Base-by-base conservation (phyloP, 2,888 invertebrate genomes). In the Drosophila mimica region DNA sequence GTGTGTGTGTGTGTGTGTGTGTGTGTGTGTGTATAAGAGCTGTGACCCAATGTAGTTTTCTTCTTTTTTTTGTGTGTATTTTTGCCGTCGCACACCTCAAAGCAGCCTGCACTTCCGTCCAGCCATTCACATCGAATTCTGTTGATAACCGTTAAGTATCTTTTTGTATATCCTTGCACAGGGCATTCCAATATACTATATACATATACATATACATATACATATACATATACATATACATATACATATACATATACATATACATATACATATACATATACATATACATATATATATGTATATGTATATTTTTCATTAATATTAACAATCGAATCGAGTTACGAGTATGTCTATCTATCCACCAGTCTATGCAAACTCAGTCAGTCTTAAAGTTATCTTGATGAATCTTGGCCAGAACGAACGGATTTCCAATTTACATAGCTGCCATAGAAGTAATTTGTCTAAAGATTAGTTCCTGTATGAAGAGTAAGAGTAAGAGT, bases 1-100 rank as follows among this genome's bases (percentile, higher is more conserved):
- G 69, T 64, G 67, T 70, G 67, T 62, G 36, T 74, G 68, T 77
- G 9, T 25, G 46, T 46, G 9, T 9, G 74, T 80, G 78, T 67
- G 9, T 51, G 69, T 64, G 67, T 70, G 67, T 62, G 36, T 17
- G 25, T 25, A 9, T 25, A 25, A 48, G 34, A 71, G 58, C 66
- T 67, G 58, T 36, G 59, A 61, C 61, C 60, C 70, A 81, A 81
- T 75, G 74, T 76, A 60, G 75, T 74, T 6, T 17, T 36, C 15
- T 79, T 68, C 25, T 76, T 83, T 70, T 61, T 73, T 74, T 78
- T 78, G n/a, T 67, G 52, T 67, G 58, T 61, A 68, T 66, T 70
- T 65, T 54, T 34, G 61, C 59, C 46, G 17, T 34, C 54, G 54
- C 8, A 4, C 17, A 9, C 54, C 13, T 25, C 25, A 46, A 25